Percentiles rank a stretch among this genome's conserved stretches.
Evolutionary conservation across 1,140 invertebrate genomes (phyloP).

Genomic region (Trichonephila inaurata): DNA sequence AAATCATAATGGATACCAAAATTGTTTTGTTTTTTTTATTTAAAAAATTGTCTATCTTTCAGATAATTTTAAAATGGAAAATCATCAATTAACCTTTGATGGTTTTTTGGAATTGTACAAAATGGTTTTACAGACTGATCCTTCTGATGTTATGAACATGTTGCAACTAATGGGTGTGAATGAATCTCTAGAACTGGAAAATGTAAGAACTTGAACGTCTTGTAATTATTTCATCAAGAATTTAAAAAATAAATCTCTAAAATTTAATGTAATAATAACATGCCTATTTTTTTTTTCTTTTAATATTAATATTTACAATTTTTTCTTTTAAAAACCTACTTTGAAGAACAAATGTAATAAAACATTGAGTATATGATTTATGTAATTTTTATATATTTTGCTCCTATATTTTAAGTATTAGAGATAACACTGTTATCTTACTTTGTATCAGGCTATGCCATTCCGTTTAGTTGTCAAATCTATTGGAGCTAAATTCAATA

Average conservation of each 20-base stretch:
- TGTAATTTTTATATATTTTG: too few relatives aligned
- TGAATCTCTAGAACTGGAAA: slow-evolving; percentile 60
- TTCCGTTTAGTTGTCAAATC: slow-evolving; percentile 41
- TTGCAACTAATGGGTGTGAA: slow-evolving; percentile 69
- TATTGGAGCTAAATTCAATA: not conserved
- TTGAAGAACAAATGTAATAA: too few relatives aligned
- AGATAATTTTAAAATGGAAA: slow-evolving; percentile 71
- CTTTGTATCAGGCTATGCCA: slow-evolving; percentile 28
- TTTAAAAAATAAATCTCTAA: not conserved
- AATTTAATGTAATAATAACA: not conserved
- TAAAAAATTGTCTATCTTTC: not conserved
- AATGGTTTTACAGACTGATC: slow-evolving; percentile 58
- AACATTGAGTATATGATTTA: too few relatives aligned
- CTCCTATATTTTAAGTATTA: too few relatives aligned
- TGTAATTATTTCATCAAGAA: not conserved
- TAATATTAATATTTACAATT: too few relatives aligned
- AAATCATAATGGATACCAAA: too few relatives aligned
- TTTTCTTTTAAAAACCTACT: too few relatives aligned
- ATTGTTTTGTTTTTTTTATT: too few relatives aligned
- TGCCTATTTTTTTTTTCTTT: too few relatives aligned
- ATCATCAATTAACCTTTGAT: slow-evolving; percentile 67
- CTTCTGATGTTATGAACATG: slow-evolving; percentile 51
- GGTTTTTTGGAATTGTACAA: slow-evolving; percentile 62
- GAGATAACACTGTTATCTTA: too few relatives aligned
- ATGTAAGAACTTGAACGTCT: not conserved